Percentiles rank a stretch among this genome's conserved stretches.
These are phyloP conservation scores for Liopterus haemorrhoidalis DNA, from an alignment of 2,888 invertebrate genomes.

Conservation along the genomic window DNA sequence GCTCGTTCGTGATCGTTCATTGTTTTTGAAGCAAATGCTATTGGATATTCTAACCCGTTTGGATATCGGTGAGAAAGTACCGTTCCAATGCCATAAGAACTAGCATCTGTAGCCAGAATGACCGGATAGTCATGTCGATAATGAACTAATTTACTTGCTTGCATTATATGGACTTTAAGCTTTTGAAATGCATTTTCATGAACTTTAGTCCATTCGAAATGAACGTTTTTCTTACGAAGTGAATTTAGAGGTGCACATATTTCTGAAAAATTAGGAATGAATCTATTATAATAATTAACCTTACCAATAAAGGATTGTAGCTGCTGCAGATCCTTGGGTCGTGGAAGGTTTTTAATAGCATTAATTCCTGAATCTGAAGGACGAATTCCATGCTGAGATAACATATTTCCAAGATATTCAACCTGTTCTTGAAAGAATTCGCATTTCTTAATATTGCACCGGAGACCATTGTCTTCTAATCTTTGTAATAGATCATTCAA, in stretches of 20 bases:
- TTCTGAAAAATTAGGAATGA: neutral
- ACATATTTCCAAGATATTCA: constrained; percentile 1
- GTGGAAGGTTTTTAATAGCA: neutral
- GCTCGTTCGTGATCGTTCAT: constrained; percentile 19
- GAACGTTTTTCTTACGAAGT: neutral
- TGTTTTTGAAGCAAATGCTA: constrained; percentile 17
- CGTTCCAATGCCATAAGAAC: constrained; percentile 17
- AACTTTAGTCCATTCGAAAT: neutral
- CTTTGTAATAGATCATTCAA: constrained; percentile 4
- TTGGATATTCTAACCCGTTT: constrained; percentile 7
- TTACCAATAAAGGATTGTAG: neutral
- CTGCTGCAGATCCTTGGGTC: neutral
- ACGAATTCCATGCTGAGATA: neutral
- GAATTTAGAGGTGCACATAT: neutral
- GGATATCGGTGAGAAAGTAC: constrained; percentile 21
- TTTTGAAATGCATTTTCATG: neutral
- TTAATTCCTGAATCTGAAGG: neutral
- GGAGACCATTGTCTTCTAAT: constrained; percentile 25
- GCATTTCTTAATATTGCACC: constrained; percentile 12
- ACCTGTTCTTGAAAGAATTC: neutral
- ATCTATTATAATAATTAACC: constrained; percentile 5
- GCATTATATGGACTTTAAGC: neutral
- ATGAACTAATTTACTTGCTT: neutral
- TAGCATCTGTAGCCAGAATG: constrained; percentile 2
- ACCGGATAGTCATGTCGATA: neutral